Percentiles rank a stretch among this genome's conserved stretches.
Evolutionary conservation across 2,113 vertebrate genomes (phyloP).

Genomic region (Actenoides lindsayi): DNA sequence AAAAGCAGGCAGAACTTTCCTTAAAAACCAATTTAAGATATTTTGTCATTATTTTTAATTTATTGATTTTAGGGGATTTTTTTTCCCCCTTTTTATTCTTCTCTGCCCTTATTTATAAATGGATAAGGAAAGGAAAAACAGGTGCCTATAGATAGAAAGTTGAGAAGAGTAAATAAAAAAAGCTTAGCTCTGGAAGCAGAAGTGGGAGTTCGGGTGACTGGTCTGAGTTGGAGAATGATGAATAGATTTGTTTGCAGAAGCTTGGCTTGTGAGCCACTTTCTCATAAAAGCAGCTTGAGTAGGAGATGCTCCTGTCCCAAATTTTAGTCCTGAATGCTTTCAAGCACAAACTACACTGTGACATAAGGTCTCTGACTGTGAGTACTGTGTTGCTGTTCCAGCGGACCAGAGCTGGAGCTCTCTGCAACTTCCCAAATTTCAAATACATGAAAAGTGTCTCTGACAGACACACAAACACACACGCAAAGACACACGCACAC

Average conservation of each 20-base stretch:
- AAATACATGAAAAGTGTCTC: neutral
- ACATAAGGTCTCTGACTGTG: neutral
- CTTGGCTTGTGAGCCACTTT: slow-evolving; percentile 38
- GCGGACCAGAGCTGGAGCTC: neutral
- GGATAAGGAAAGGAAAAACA: neutral
- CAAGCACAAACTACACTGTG: neutral
- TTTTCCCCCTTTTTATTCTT: neutral
- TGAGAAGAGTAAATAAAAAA: neutral
- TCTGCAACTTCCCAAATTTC: neutral
- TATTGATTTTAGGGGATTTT: neutral
- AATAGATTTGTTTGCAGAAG: slow-evolving; percentile 30
- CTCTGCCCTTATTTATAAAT: neutral
- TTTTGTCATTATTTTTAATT: neutral
- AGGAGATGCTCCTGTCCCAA: slow-evolving; percentile 20
- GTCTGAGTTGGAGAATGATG: slow-evolving; percentile 33
- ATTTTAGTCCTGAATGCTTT: slow-evolving; percentile 20
- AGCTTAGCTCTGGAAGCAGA: neutral
- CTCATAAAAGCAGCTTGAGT: slow-evolving; percentile 13
- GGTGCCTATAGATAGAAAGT: neutral
- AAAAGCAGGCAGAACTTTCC: neutral
- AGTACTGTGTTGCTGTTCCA: neutral
- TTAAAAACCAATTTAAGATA: neutral
- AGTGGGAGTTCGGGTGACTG: neutral
- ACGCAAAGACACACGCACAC: neutral
- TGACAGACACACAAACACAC: neutral